Base-by-base conservation (phyloP, 1,140 invertebrate genomes). In the Papilio dardanus region DNA sequence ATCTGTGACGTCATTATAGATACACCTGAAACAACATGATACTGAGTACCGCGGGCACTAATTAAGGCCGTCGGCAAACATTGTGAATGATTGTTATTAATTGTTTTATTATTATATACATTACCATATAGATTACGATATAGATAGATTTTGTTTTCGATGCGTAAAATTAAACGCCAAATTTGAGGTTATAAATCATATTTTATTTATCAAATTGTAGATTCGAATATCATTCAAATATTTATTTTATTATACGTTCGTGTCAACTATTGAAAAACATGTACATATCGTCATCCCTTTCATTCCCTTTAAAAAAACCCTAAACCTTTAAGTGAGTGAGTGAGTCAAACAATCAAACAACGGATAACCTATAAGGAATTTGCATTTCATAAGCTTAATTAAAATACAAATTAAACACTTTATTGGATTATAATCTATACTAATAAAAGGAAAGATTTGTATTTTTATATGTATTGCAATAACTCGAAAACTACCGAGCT, bases 31-130 rank as follows among this genome's bases (percentile, higher is more conserved):
- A 58, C 54, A 58, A 58, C 24, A 28, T 12, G 54, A 58, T 58
- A 58, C 54, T 30, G 54, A 0, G 21, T 58, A 8, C 54, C 54
- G 54, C 54, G 54, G 54, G 54, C 54, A 58, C 24, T 58, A 58
- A 58, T 58, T 58, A 58, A 58, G 10, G 54, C 54, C 54, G 3
- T 58, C 7, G 12, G 54, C 30, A 58, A 58, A 58, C 54, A 58
- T 3, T 30, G 12, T 19, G 54, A 28, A 58, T 58, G 54, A 28
- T 58, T 58, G 54, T 28, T 58, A 58, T 58, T 58, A 58, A 58
- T 58, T 58, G 54, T 58, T 58, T 28, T 58, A 58, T 58, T 58
- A 58, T 58, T 58, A 58, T 58, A 24, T 58, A 58, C 24, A 28
- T 28, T 58, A 28, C 21, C 24, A 10, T 7, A 58, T 54, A 24